Conservation (phyloP, 2,888 invertebrate genomes). For the Euzetes globulus region DNA sequence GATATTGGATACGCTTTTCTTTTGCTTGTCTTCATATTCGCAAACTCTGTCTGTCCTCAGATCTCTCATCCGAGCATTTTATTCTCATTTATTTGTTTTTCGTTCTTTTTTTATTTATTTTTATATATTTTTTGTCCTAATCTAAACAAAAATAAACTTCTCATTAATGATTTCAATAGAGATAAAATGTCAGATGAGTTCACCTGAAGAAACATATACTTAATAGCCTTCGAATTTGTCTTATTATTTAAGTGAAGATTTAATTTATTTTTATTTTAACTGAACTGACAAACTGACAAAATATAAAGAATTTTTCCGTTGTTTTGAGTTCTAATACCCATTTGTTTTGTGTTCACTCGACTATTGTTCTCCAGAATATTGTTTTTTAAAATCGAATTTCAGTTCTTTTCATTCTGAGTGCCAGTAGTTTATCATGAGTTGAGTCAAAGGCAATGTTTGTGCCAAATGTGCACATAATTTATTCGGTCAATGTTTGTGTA, state of each 20-base stretch:
- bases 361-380: neutral
- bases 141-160: neutral
- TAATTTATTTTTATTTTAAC: neutral
- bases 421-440: neutral
- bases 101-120: too few relatives aligned
- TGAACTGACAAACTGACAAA: neutral
- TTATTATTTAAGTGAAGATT: neutral
- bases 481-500: conserved; percentile 15
- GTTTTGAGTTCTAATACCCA: neutral
- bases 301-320: neutral
- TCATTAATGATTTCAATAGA: neutral
- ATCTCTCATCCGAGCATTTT: neutral
- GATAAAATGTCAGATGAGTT: conserved; percentile 11
- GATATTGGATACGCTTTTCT: conserved; percentile 8
- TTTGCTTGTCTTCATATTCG: neutral
- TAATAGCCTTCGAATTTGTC: neutral
- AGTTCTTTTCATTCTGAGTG: neutral
- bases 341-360: neutral
- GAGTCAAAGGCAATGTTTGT: neutral
- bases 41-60: neutral
- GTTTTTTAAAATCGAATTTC: neutral
- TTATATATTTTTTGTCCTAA: too few relatives aligned
- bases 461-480: conserved; percentile 14
- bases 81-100: neutral
- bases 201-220: neutral